A percentile compares a stretch with the other conserved stretches of the same genome.
Evolutionary conservation across 2,797 vertebrate genomes (phyloP).

Genomic region (Sebastes jordani): DNA sequence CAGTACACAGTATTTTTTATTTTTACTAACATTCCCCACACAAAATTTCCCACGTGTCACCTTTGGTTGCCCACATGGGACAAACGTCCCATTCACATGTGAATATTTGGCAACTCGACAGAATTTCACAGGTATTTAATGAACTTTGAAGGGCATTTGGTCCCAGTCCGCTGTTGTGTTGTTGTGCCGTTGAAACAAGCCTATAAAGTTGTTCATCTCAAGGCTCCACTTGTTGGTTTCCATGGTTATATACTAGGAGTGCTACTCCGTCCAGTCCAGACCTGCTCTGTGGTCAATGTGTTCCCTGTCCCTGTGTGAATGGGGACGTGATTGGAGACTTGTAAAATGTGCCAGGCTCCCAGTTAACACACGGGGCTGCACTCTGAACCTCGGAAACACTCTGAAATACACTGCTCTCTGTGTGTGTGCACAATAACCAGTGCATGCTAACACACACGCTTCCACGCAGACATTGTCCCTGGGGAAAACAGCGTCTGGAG

Average conservation of each 20-base stretch:
- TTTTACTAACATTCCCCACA: not conserved
- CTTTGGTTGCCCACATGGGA: not conserved
- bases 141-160: not conserved
- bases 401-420: not conserved
- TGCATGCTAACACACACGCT: not conserved
- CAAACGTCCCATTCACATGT: conserved; percentile 19
- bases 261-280: conserved; percentile 32
- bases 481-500: not conserved
- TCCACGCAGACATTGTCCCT: not conserved
- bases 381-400: conserved; percentile 21
- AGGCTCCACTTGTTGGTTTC: conserved; percentile 45
- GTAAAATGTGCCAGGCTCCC: conserved; percentile 46
- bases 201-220: conserved; percentile 19
- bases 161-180: conserved; percentile 9
- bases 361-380: conserved; percentile 17
- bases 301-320: conserved; percentile 44
- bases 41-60: not conserved
- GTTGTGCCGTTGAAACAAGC: conserved; percentile 7
- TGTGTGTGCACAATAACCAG: not conserved
- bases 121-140: conserved; percentile 28
- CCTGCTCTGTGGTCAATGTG: conserved; percentile 52
- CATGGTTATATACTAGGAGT: not conserved
- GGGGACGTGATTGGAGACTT: conserved; percentile 15
- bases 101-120: not conserved
- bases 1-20: not conserved